Evolutionary conservation across 2,888 invertebrate genomes (phyloP).

Genomic region (Eucera pruinosa): DNA sequence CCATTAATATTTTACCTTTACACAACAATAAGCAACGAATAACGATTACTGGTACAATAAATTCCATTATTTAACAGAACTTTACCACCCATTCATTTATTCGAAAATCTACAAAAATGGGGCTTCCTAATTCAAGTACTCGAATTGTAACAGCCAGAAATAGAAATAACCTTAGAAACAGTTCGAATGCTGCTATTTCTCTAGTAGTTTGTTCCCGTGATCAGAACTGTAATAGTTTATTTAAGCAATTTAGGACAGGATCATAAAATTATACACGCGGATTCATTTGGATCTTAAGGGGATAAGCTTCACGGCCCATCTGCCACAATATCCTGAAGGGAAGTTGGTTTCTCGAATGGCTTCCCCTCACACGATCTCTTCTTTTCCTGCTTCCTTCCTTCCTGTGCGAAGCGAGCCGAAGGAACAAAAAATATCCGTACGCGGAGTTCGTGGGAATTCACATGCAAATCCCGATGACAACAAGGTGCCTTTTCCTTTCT

Average conservation of each 20-base stretch:
- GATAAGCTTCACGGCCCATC: constrained; percentile 65
- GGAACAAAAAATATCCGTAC: constrained; percentile 60
- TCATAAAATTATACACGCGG: constrained; percentile 6
- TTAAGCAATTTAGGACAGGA: background rate
- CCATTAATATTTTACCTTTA: too few relatives aligned
- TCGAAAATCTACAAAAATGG: too few relatives aligned
- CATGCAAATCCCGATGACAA: constrained; percentile 67
- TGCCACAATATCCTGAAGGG: constrained; percentile 66
- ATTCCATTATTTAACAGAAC: too few relatives aligned
- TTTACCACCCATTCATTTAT: too few relatives aligned
- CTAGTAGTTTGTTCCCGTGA: too few relatives aligned
- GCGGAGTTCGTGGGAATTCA: constrained; percentile 67
- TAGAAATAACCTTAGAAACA: too few relatives aligned
- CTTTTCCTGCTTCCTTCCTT: constrained; percentile 61
- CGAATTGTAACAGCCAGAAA: too few relatives aligned
- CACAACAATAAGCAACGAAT: too few relatives aligned
- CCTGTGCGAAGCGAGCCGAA: constrained; percentile 43
- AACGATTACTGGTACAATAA: too few relatives aligned
- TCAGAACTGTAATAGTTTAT: background rate
- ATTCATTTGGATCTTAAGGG: constrained; percentile 41
- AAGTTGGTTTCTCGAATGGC: constrained; percentile 60
- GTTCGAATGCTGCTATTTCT: too few relatives aligned
- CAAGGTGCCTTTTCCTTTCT: constrained; percentile 55
- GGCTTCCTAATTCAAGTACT: too few relatives aligned
- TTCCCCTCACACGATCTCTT: constrained; percentile 62